These are phyloP conservation scores for Drosophila tristis DNA, from an alignment of 1,140 invertebrate species.

Conservation along the genomic window DNA sequence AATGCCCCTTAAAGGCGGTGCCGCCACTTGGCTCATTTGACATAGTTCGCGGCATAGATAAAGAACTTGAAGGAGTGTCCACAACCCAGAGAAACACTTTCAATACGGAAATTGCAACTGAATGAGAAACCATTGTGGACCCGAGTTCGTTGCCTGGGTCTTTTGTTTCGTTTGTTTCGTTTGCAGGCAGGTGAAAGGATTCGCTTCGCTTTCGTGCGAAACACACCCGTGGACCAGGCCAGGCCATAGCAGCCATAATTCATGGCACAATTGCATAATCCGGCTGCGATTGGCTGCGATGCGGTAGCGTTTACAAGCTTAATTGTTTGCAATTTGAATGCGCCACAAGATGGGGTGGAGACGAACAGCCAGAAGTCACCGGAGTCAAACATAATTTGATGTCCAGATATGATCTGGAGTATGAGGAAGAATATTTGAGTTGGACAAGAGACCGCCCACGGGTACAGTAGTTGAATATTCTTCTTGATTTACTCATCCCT, in stretches of 20 bases:
- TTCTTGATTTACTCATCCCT: neutral
- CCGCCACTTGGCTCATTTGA: constrained; percentile 24
- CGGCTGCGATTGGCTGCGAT: constrained; percentile 38
- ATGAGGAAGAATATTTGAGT: neutral
- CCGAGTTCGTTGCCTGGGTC: constrained; percentile 77
- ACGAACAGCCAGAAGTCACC: constrained; percentile 20
- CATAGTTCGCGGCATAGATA: constrained; percentile 47
- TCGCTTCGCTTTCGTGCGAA: constrained; percentile 44
- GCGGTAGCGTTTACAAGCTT: constrained; percentile 61
- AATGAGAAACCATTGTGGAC: constrained; percentile 26
- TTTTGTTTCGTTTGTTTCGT: constrained; percentile 68
- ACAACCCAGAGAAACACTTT: constrained; percentile 46
- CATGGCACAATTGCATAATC: constrained; percentile 60
- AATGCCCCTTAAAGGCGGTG: constrained; percentile 44
- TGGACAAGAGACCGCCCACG: neutral
- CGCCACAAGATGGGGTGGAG: constrained; percentile 38
- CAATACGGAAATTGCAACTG: constrained; percentile 57
- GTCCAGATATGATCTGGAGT: constrained; percentile 10
- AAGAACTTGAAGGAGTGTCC: constrained; percentile 67
- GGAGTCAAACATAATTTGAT: neutral
- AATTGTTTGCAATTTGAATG: constrained; percentile 73
- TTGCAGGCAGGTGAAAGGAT: constrained; percentile 67
- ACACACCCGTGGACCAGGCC: constrained; percentile 58
- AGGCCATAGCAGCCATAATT: constrained; percentile 54
- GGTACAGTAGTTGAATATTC: neutral